Percentiles rank a stretch among this genome's conserved stretches.
phyloP scores from a whole-genome alignment of 2,888 invertebrate species.

The Liopterus haemorrhoidalis region DNA sequence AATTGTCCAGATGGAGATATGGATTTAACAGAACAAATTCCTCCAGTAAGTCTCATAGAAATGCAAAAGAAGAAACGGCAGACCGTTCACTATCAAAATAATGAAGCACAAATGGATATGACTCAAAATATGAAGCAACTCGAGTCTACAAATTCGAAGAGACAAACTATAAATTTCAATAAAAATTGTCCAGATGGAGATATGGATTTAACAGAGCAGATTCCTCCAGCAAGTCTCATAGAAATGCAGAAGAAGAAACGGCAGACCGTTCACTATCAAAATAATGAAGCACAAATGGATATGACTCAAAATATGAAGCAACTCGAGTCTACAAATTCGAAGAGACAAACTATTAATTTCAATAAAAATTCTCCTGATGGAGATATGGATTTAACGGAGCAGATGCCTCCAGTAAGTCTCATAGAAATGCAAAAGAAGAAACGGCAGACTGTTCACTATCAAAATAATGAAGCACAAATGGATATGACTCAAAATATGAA shows the following conservation, averaged over 20 bases:
- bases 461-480: not conserved
- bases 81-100: not conserved
- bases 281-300: no score
- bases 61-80: constrained; percentile 8
- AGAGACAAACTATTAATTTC: constrained; percentile 9
- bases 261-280: no score
- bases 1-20: constrained; percentile 10
- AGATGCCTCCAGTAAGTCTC: constrained; percentile 1
- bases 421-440: constrained; percentile 8
- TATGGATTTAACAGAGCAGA: constrained; percentile 1
- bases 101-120: no score
- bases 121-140: not conserved
- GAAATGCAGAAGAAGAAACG: no score
- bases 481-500: constrained; percentile 1
- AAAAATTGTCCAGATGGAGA: no score
- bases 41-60: constrained; percentile 2
- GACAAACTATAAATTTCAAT: constrained; percentile 1
- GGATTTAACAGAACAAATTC: constrained; percentile 18
- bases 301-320: no score
- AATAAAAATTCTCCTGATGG: constrained; percentile 3
- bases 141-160: not conserved
- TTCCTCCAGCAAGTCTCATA: no score
- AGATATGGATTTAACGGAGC: constrained; percentile 23
- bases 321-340: no score
- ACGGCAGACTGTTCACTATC: not conserved